phyloP scores from a whole-genome alignment of 2,888 invertebrate species.

The Xestia xanthographa region DNA sequence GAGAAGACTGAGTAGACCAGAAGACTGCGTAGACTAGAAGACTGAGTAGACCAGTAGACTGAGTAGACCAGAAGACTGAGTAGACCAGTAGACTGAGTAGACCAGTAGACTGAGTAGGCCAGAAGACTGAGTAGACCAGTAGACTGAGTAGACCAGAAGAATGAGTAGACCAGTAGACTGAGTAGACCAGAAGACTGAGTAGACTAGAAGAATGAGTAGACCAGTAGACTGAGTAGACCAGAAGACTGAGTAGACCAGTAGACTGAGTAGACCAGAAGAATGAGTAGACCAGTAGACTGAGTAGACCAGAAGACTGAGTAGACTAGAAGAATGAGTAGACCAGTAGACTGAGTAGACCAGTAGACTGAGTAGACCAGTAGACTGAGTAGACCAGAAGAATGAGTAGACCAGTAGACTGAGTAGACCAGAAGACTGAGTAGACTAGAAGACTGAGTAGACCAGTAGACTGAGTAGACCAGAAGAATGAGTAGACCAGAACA shows the following conservation, averaged over 20 bases:
- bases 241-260: constrained; percentile 9
- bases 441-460: not conserved
- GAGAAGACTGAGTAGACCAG: not conserved
- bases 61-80: not conserved
- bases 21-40: no score
- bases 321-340: no score
- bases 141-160: not conserved
- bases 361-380: no score
- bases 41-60: not conserved
- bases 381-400: no score
- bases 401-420: constrained; percentile 10
- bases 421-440: no score
- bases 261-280: not conserved
- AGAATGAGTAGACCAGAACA: no score
- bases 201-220: not conserved
- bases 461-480: no score
- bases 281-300: constrained; percentile 13
- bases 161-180: not conserved
- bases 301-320: not conserved
- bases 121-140: no score
- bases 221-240: no score
- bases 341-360: no score
- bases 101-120: not conserved
- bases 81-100: constrained; percentile 2
- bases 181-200: not conserved